phyloP scores from a whole-genome alignment of 2,797 vertebrate species.

The Dipus sagitta region DNA sequence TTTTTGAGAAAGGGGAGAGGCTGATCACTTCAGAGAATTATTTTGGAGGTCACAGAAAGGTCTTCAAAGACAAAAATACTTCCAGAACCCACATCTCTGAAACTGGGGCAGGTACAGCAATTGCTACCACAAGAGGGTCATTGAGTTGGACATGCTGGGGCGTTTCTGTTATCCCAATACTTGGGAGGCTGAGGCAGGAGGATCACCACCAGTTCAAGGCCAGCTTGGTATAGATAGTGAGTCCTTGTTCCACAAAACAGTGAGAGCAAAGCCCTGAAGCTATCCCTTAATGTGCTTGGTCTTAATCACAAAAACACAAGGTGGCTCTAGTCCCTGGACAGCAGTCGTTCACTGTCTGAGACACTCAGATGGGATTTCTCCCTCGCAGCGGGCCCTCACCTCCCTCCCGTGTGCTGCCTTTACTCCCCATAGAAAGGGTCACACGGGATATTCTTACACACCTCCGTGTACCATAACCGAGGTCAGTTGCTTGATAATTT shows the following conservation, averaged over 20 bases:
- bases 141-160: background rate
- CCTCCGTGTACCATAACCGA: background rate
- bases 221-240: too few relatives aligned
- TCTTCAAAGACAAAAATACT: background rate
- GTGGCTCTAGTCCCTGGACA: background rate
- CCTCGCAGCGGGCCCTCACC: background rate
- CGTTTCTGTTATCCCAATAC: too few relatives aligned
- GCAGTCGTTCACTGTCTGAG: background rate
- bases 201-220: too few relatives aligned
- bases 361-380: background rate
- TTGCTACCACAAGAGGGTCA: background rate
- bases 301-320: background rate
- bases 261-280: too few relatives aligned
- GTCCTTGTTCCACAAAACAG: too few relatives aligned
- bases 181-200: too few relatives aligned
- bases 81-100: background rate
- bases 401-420: background rate
- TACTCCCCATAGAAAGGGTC: background rate
- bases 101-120: background rate
- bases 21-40: background rate
- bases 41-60: background rate
- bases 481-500: background rate
- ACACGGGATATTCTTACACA: too few relatives aligned
- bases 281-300: background rate
- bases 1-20: background rate